Percentiles rank a stretch among this genome's conserved stretches.
These are phyloP conservation scores for Sceliomorpha sp. DNA, from an alignment of 2,888 invertebrate genomes.

Conservation along the genomic window DNA sequence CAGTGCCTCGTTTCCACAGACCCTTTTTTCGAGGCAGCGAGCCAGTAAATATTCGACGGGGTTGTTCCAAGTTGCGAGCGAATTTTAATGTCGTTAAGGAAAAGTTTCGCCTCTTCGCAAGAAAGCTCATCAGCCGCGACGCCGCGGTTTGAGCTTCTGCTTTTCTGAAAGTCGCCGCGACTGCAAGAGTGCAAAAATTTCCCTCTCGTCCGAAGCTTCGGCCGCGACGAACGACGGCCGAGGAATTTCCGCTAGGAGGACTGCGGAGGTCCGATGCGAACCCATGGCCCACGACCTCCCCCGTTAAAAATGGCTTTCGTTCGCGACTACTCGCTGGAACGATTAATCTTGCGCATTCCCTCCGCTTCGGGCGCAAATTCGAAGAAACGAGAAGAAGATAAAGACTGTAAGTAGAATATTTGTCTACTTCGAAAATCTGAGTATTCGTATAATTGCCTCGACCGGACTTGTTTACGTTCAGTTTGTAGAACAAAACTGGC, in stretches of 20 bases:
- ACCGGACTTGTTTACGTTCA: too few species aligned
- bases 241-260: constrained; percentile 48
- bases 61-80: constrained; percentile 59
- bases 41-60: constrained; percentile 60
- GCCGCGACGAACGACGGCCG: constrained; percentile 19
- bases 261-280: constrained; percentile 16
- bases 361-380: constrained; percentile 36
- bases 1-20: constrained; percentile 34
- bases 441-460: too few species aligned
- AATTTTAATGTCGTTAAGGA: constrained; percentile 66
- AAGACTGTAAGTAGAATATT: constrained; percentile 32
- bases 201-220: constrained; percentile 9
- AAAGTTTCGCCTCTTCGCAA: constrained; percentile 62
- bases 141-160: constrained; percentile 25
- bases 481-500: too few species aligned
- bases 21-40: constrained; percentile 40
- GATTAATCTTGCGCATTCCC: constrained; percentile 49
- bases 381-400: constrained; percentile 24
- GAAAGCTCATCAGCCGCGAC: constrained; percentile 65
- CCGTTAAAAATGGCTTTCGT: constrained; percentile 49
- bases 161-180: constrained; percentile 33
- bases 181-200: constrained; percentile 38
- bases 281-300: constrained; percentile 1
- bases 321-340: constrained; percentile 41
- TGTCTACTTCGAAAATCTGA: too few species aligned